Base-by-base conservation (phyloP, 2,797 vertebrate species). In the Malacoraja senta region DNA sequence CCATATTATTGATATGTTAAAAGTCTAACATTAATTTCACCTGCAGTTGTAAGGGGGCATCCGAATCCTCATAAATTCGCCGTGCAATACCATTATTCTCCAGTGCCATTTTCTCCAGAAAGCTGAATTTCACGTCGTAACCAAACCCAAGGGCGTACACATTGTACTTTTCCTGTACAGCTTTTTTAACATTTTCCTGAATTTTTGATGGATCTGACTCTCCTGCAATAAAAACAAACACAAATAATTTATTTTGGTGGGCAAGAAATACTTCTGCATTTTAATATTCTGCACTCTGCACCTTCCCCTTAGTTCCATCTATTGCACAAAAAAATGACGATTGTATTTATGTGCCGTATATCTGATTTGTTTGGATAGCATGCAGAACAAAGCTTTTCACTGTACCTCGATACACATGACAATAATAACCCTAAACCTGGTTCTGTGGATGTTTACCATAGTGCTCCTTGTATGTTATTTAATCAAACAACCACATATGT, bases 81-180 rank as follows among this genome's bases (percentile, higher is more conserved):
- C 97, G 96, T 44, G 98, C 98, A 93, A 96, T 83, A 38, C 98
- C 98, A 0, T 95, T 95, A 0, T 98, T 99, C 35, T 97, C 96
- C 94, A 98, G 95, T 0, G 98, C 96, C 97, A 99, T 96, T 95
- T 97, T 98, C 95, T 99, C 97, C 94, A 99, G 96, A 96, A 99
- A 98, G 88, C 96, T 95, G 81, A 97, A 99, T 93, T 97, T 97
- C 44, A 99, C 98, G 58, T 98, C 97, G 80, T 97, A 98, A 93
- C 98, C 98, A 0, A 99, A 99, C 79, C 98, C 98, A 91, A 99
- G 97, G 94, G 98, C 98, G 95, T 98, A 99, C 61, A 99, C 96
- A 10, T 96, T 96, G 12, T 97, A 98, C 94, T 94, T 96, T 24
- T 94, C 96, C 0, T 93, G 80, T 72, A 98, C 95, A 35, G 96